A percentile compares a stretch with the other conserved stretches of the same genome.
Evolutionary conservation across 1,140 invertebrate species (phyloP).

Genomic region (Triops cancriformis): DNA sequence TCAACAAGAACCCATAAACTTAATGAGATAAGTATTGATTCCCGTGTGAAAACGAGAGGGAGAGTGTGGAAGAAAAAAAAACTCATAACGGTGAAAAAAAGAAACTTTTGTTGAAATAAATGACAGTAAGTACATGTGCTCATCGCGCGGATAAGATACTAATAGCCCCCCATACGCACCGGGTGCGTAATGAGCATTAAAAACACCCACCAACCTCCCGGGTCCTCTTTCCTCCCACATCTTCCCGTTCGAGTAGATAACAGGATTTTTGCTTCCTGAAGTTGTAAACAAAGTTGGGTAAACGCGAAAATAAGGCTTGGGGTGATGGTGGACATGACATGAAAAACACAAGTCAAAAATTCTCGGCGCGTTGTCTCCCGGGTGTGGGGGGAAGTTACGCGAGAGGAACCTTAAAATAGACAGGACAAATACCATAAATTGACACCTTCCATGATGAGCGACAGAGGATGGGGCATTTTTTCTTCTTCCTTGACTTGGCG

Average conservation of each 20-base stretch:
- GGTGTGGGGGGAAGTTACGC: background rate
- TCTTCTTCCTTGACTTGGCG: background rate
- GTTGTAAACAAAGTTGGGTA: background rate
- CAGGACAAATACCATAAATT: background rate
- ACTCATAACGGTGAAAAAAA: background rate
- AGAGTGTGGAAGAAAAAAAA: background rate
- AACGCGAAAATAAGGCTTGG: slow-evolving; percentile 1
- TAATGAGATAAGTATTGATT: slow-evolving; percentile 14
- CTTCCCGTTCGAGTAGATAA: too few species aligned
- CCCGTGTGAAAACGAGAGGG: background rate
- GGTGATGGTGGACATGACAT: slow-evolving; percentile 9
- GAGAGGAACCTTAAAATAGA: background rate
- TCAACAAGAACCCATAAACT: background rate
- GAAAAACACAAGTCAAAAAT: slow-evolving; percentile 5
- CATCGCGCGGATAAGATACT: background rate
- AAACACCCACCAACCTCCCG: background rate
- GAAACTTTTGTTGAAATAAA: background rate
- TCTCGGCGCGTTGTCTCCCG: background rate
- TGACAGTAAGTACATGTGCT: background rate
- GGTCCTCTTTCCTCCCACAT: background rate
- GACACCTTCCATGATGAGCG: background rate
- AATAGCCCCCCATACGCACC: background rate
- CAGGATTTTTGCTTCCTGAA: background rate
- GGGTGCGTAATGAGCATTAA: background rate
- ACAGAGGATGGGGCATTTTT: background rate